phyloP scores from a whole-genome alignment of 1,140 invertebrate species.

The Drosophila saltans region DNA sequence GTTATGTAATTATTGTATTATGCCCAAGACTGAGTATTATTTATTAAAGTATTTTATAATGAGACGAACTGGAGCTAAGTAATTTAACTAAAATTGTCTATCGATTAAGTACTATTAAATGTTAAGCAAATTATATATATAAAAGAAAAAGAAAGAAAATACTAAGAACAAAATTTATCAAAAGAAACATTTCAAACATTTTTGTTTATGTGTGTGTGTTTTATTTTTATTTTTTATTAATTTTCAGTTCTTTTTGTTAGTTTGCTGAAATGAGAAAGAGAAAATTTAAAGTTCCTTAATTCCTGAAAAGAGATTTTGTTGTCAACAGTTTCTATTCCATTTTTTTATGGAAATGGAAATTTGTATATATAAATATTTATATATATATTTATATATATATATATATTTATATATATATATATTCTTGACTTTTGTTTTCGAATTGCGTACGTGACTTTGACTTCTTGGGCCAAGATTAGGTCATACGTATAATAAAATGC shows the following conservation, averaged over 20 bases:
- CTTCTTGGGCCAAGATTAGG: slow-evolving; percentile 44
- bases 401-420: not conserved
- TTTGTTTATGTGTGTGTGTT: slow-evolving; percentile 23
- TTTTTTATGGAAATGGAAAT: not conserved
- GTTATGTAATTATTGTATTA: slow-evolving; percentile 65
- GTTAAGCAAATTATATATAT: slow-evolving; percentile 45
- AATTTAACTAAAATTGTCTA: slow-evolving; percentile 53
- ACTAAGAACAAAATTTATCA: slow-evolving; percentile 1
- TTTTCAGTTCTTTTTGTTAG: not conserved
- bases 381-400: not conserved
- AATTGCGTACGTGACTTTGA: slow-evolving; percentile 56
- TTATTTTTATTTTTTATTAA: not conserved
- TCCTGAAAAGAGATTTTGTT: too few relatives aligned
- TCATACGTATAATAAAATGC: slow-evolving; percentile 37
- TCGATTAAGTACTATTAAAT: slow-evolving; percentile 63
- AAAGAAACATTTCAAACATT: slow-evolving; percentile 9
- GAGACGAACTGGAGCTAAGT: slow-evolving; percentile 37
- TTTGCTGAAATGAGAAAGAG: not conserved
- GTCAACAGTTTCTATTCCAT: not conserved
- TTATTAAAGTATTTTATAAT: slow-evolving; percentile 65
- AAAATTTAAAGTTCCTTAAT: not conserved
- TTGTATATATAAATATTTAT: not conserved
- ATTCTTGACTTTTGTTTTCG: slow-evolving; percentile 42
- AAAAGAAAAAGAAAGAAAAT: slow-evolving; percentile 9
- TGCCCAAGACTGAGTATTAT: slow-evolving; percentile 76